Evolutionary conservation across 2,797 vertebrate species (phyloP), one percentile per base, ranked within the genome.

Genomic region (Brachyrhaphis roseni): DNA sequence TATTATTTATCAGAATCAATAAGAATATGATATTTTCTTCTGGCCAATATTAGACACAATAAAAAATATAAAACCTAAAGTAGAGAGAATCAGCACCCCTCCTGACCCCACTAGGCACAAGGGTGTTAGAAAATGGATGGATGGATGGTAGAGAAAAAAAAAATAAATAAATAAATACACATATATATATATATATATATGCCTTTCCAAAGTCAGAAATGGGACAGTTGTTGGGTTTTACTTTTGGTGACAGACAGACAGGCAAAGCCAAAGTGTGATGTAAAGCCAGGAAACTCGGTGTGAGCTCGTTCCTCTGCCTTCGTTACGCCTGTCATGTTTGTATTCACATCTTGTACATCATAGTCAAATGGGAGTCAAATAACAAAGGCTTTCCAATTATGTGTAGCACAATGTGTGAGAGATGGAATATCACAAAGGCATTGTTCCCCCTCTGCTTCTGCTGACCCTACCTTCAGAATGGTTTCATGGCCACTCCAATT

Each of bases 341-440:
- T 91, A 93, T 93, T 94, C 93, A 90, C 90, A 92, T 93, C 93
- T 92, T 95, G 92, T 95, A 94, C 94, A 95, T 95, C 93, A 94
- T 91, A 95, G 93, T 95, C 93, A 95, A 95, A 95, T 93, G 90
- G 91, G 92, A 94, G 93, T 94, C 93, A 95, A 95, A 95, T 95
- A 95, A 95, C 94, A 94, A 94, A 93, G 92, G 91, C 90, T 94
- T 94, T 94, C 93, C 94, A 95, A 95, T 96, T 93, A 94, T 86
- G 91, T 86, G 92, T 82, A 84, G 92, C 91, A 91, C 94, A 94
- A 91, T 92, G 93, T 93, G 92, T 82, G 84, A 74, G 85, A 93
- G 94, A 94, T 91, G 93, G 93, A 93, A 94, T 94, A 95, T 94
- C 92, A 92, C 90, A 92, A 86, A 93, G 91, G 91, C 92, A 94